Evolutionary conservation across 1,140 invertebrate genomes (phyloP).

Genomic region (Heliconius hermathena): DNA sequence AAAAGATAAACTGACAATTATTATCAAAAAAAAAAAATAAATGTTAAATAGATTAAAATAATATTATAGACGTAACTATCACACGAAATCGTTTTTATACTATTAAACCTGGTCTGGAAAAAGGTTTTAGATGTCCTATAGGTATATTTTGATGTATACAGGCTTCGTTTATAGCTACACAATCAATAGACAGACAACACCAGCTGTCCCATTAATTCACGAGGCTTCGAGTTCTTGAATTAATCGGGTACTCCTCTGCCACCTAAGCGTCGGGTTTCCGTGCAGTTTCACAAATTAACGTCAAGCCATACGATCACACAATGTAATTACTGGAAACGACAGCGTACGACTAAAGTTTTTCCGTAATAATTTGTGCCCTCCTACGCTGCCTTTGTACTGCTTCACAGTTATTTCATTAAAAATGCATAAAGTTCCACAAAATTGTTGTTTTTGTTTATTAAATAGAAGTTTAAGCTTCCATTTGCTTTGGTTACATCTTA

Average conservation of each 20-base stretch:
- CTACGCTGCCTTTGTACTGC: slow-evolving; percentile 10
- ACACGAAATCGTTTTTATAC: no score
- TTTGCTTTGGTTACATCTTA: neutral
- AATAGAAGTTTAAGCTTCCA: neutral
- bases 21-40: no score
- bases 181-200: slow-evolving; percentile 65
- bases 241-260: slow-evolving; percentile 64
- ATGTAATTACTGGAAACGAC: slow-evolving; percentile 56
- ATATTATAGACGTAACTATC: no score
- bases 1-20: no score
- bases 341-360: slow-evolving; percentile 39
- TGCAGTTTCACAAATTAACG: slow-evolving; percentile 74
- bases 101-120: neutral
- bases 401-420: slow-evolving; percentile 31
- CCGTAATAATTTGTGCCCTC: slow-evolving; percentile 37
- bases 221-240: slow-evolving; percentile 70
- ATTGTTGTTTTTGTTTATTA: slow-evolving; percentile 12
- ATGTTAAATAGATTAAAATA: no score
- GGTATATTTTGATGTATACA: neutral
- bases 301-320: slow-evolving; percentile 57
- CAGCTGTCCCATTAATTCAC: slow-evolving; percentile 61
- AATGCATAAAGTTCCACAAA: neutral
- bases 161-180: slow-evolving; percentile 29
- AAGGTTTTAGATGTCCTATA: neutral
- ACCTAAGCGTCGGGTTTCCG: slow-evolving; percentile 67